Percentiles rank a stretch among this genome's conserved stretches.
These are phyloP conservation scores for Charaxes varanes DNA, from an alignment of 1,140 invertebrate genomes.

Conservation along the genomic window DNA sequence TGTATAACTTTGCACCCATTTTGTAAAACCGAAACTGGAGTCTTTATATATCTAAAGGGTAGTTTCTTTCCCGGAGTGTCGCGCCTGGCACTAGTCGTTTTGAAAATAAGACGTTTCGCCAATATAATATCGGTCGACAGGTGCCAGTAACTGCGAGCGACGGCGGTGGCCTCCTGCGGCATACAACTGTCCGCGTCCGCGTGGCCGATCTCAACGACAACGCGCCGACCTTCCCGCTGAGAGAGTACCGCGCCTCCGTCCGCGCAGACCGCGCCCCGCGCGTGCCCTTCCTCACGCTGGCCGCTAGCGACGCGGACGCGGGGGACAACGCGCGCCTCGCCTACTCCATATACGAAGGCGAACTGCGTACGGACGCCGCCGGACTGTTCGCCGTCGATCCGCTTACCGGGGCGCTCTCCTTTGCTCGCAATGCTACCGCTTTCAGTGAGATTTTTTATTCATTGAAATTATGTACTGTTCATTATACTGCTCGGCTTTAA, in stretches of 20 bases:
- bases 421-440: conserved; percentile 75
- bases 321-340: conserved; percentile 79
- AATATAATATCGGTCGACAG: too few species aligned
- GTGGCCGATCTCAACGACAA: conserved; percentile 93
- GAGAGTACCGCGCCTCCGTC: conserved; percentile 87
- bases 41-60: too few species aligned
- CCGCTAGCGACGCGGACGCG: conserved; percentile 78
- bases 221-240: conserved; percentile 84
- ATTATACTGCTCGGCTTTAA: too few species aligned
- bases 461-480: too few species aligned
- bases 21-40: too few species aligned
- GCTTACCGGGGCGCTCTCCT: conserved; percentile 80
- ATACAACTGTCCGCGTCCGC: conserved; percentile 84
- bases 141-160: conserved; percentile 90
- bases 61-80: too few species aligned
- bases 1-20: too few species aligned
- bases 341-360: conserved; percentile 83
- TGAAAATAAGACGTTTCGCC: too few species aligned
- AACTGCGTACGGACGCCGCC: conserved; percentile 74
- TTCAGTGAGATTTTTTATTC: conserved; percentile 74
- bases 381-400: conserved; percentile 81
- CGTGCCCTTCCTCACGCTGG: conserved; percentile 76
- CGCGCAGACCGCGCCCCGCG: conserved; percentile 80
- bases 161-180: conserved; percentile 87
- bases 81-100: too few species aligned